A percentile compares a stretch with the other conserved stretches of the same genome.
phyloP scores from a whole-genome alignment of 1,140 invertebrate species.

The Bombus confusus region DNA sequence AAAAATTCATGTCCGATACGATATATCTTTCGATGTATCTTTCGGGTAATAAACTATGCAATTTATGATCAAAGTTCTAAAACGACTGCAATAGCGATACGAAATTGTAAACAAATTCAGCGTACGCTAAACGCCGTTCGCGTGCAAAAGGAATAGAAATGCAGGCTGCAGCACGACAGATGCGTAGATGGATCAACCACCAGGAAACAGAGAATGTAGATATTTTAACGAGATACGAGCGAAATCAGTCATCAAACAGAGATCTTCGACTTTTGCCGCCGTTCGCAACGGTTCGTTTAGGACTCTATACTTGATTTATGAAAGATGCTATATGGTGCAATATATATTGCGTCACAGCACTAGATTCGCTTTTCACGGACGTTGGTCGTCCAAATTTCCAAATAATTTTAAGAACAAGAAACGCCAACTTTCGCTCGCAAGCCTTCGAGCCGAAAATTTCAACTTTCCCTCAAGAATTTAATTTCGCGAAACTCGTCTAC shows the following conservation, averaged over 20 bases:
- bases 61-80: not conserved
- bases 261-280: constrained; percentile 51
- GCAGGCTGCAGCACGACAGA: constrained; percentile 50
- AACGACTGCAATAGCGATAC: not conserved
- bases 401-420: not conserved
- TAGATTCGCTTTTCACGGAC: not conserved
- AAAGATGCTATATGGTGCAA: constrained; percentile 6
- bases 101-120: not conserved
- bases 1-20: not conserved
- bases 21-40: not conserved
- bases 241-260: constrained; percentile 52
- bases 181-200: constrained; percentile 45
- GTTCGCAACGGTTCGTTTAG: constrained; percentile 47
- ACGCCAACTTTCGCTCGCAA: not conserved
- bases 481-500: constrained; percentile 5
- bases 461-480: constrained; percentile 24
- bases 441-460: not conserved
- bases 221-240: constrained; percentile 56
- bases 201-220: constrained; percentile 52
- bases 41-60: not conserved
- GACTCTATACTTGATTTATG: constrained; percentile 36
- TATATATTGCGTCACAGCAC: not conserved
- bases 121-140: not conserved
- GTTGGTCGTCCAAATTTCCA: not conserved
- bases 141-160: constrained; percentile 1